Evolutionary conservation across 2,888 invertebrate genomes (phyloP).

Genomic region (Leucophenga montana): DNA sequence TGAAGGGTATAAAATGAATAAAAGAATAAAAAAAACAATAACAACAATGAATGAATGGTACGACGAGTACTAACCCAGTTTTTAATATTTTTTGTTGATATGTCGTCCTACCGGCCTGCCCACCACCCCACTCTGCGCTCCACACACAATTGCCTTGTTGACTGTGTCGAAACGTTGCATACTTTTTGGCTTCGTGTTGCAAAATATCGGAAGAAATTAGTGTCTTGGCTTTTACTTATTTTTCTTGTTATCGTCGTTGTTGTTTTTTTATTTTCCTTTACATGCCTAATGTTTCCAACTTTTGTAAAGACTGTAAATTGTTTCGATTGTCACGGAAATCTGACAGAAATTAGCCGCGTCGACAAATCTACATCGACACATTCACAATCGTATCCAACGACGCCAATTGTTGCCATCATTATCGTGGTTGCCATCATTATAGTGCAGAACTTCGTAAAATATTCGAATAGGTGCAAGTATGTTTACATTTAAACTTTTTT

Average conservation of each 20-base stretch:
- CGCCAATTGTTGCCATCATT: background rate
- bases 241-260: conserved; percentile 26
- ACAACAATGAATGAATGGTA: conserved; percentile 37
- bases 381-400: background rate
- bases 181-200: conserved; percentile 4
- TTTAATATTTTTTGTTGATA: conserved; percentile 20
- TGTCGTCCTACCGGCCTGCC: conserved; percentile 46
- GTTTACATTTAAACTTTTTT: background rate
- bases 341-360: conserved; percentile 66
- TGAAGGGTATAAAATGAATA: conserved; percentile 28
- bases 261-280: conserved; percentile 38
- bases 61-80: conserved; percentile 56
- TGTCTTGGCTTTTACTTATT: background rate
- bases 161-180: background rate
- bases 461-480: background rate
- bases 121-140: background rate
- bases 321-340: conserved; percentile 62
- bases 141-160: background rate
- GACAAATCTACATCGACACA: conserved; percentile 51
- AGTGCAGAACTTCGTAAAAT: background rate
- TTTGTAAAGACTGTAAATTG: background rate
- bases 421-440: background rate
- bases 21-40: conserved; percentile 28
- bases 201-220: background rate
- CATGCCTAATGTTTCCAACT: conserved; percentile 37